A percentile compares a stretch with the other conserved stretches of the same genome.
phyloP scores from a whole-genome alignment of 2,888 invertebrate genomes.

The Habroteleia sp. region DNA sequence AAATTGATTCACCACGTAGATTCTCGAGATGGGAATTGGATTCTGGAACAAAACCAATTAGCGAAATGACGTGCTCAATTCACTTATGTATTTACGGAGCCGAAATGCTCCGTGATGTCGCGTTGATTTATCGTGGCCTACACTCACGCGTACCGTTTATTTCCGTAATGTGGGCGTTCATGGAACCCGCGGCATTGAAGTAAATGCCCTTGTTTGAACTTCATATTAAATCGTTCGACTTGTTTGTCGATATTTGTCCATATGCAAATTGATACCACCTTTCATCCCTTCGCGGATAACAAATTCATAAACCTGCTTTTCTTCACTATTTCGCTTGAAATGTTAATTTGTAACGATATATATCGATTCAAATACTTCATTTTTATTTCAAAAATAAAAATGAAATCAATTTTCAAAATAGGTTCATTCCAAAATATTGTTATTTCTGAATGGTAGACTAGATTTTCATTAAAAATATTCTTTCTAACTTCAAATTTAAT shows the following conservation, averaged over 20 bases:
- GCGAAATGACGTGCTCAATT: conserved; percentile 5
- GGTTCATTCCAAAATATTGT: no score
- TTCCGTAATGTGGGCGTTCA: conserved; percentile 38
- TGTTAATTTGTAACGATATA: no score
- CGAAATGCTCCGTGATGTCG: conserved; percentile 24
- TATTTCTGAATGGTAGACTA: no score
- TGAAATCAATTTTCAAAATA: no score
- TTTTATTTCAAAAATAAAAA: no score
- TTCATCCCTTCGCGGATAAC: conserved; percentile 12
- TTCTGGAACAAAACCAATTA: conserved; percentile 19
- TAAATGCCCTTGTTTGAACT: conserved; percentile 35
- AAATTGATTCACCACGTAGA: no score
- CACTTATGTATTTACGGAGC: conserved; percentile 9
- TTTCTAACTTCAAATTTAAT: no score
- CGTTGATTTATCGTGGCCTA: conserved; percentile 26
- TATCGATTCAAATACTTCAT: no score
- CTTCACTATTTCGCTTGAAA: no score
- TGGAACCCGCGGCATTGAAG: conserved; percentile 37
- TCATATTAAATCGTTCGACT: conserved; percentile 19
- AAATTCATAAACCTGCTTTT: no score
- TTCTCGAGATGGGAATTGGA: no score
- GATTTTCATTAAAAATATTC: no score
- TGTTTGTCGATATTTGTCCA: conserved; percentile 30
- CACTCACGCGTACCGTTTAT: conserved; percentile 11
- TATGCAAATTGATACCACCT: conserved; percentile 18